Percentiles rank a stretch among this genome's conserved stretches.
These are phyloP conservation scores for Macrochelys suwanniensis DNA, from an alignment of 2,797 vertebrate species.

Conservation along the genomic window DNA sequence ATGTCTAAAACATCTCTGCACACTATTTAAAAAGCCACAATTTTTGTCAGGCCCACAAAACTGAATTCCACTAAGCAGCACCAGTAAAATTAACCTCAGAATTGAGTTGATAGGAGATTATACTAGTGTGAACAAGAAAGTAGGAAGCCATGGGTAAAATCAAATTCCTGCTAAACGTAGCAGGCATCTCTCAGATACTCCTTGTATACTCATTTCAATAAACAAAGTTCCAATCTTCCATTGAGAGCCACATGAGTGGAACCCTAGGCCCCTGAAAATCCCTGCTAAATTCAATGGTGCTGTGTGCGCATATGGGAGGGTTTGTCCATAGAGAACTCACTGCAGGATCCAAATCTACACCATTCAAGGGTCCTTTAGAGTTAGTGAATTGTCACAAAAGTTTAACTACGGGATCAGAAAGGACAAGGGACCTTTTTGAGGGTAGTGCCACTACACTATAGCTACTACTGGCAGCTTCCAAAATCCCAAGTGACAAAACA, in stretches of 20 bases:
- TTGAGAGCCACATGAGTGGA: background rate
- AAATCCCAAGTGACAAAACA: background rate
- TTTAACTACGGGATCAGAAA: background rate
- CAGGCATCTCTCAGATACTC: background rate
- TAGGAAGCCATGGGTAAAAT: slow-evolving; percentile 26
- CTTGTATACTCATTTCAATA: background rate
- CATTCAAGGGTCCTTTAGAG: background rate
- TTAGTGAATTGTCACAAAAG: background rate
- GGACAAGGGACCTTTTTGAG: background rate
- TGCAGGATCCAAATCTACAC: background rate
- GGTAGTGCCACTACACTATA: background rate
- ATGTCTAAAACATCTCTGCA: slow-evolving; percentile 9
- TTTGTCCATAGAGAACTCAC: background rate
- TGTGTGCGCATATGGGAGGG: accelerated
- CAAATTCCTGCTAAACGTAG: background rate
- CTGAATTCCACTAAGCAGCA: background rate
- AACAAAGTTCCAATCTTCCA: background rate
- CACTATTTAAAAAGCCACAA: background rate
- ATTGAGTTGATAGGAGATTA: background rate
- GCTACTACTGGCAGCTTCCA: background rate
- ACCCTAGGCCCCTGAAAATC: background rate
- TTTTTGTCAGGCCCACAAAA: background rate
- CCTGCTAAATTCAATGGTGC: background rate
- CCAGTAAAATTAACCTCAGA: background rate
- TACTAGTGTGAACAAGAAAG: background rate